Evolutionary conservation across 2,888 invertebrate species (phyloP).

Genomic region (Amblyjoppa fuscipennis): DNA sequence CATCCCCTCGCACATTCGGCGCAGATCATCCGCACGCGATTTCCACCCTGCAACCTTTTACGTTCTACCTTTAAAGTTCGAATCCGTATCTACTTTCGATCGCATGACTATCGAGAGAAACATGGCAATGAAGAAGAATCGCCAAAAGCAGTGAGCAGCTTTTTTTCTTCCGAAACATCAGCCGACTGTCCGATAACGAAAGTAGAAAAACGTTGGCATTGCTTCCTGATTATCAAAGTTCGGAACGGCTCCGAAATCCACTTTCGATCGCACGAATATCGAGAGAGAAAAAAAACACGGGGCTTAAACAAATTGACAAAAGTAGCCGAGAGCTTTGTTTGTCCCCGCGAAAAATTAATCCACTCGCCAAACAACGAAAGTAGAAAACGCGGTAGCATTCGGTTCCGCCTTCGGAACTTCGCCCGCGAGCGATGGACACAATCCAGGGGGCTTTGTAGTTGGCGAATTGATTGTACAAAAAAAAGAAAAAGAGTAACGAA

Average conservation of each 20-base stretch:
- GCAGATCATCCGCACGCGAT: conserved; percentile 37
- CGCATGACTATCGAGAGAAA: too few species aligned
- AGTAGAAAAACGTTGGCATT: too few species aligned
- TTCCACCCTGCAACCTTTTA: conserved; percentile 1
- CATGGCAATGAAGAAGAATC: too few species aligned
- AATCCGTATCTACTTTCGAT: conserved; percentile 4
- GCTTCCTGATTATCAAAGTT: not conserved
- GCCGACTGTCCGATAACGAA: too few species aligned
- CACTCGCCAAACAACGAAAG: not conserved
- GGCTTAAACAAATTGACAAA: not conserved
- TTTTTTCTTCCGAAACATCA: too few species aligned
- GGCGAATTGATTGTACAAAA: conserved; percentile 30
- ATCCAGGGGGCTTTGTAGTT: conserved; percentile 19
- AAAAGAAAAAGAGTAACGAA: conserved; percentile 2
- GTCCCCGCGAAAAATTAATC: not conserved
- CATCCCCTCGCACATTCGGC: conserved; percentile 7
- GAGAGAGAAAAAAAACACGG: not conserved
- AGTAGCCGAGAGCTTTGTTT: not conserved
- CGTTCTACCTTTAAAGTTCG: not conserved
- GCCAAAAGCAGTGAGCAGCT: too few species aligned
- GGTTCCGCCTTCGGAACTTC: conserved; percentile 44
- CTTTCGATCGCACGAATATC: not conserved
- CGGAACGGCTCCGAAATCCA: not conserved
- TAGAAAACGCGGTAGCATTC: not conserved
- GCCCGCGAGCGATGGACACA: conserved; percentile 11